Percentiles rank a stretch among this genome's conserved stretches.
Conservation (phyloP, 35 echinoderm and acorn worm genomes). For the Anneissia japonica region DNA sequence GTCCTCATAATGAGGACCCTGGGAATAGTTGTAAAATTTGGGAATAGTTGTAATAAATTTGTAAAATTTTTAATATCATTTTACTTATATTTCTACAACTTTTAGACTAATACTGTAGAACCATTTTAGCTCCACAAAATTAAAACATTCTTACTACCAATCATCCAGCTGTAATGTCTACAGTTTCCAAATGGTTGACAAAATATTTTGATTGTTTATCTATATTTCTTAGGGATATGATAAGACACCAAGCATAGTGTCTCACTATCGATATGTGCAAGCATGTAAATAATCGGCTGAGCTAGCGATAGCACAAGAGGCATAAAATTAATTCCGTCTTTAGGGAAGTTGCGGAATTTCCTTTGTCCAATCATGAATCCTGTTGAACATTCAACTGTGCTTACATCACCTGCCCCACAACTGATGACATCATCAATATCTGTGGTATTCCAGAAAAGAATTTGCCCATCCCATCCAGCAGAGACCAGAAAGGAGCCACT, state of each 20-base stretch:
- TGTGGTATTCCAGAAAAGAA: conserved; percentile 56
- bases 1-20: too few relatives aligned
- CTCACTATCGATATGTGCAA: neutral
- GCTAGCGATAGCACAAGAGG: neutral
- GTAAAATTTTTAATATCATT: too few relatives aligned
- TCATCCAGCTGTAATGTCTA: too few relatives aligned
- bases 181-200: too few relatives aligned
- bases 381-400: conserved; percentile 45
- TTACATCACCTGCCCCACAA: conserved; percentile 21
- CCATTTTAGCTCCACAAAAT: too few relatives aligned
- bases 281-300: neutral
- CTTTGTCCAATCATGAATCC: conserved; percentile 60
- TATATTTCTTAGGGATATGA: neutral
- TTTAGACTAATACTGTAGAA: too few relatives aligned
- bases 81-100: too few relatives aligned
- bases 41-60: too few relatives aligned
- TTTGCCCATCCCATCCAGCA: conserved; percentile 65
- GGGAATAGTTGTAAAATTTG: too few relatives aligned
- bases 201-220: too few relatives aligned
- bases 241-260: neutral
- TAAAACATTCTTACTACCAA: too few relatives aligned
- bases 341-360: neutral
- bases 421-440: conserved; percentile 73
- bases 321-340: neutral
- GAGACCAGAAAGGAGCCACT: conserved; percentile 45